Base-by-base conservation (phyloP, 37 sponge, comb jelly and placozoan genomes). In the Lycopodina hypogea region DNA sequence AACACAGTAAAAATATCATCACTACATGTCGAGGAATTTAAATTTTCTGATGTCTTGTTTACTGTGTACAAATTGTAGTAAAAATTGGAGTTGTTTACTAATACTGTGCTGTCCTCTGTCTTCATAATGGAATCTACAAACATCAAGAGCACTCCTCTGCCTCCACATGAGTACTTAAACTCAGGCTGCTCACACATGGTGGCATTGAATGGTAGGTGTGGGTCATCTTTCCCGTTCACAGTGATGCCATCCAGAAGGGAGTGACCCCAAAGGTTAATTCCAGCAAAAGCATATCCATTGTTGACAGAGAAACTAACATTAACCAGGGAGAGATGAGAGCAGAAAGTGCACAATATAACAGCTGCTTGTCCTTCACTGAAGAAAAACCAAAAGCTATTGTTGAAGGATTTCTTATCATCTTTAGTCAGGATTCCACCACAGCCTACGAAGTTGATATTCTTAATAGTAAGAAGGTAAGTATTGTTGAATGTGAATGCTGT, bases 401-500 rank as follows among this genome's bases (percentile, higher is more conserved):
- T 52, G 14, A 19, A 33, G 50, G 6, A 14, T 3, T 55, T 2
- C 3, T 53, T 14, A 15, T 41, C 53, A 7, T 39, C 41, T n/a
- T 22, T 34, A 11, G 56, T 21, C 56, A 69, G 18, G 22, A 56
- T 52, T 42, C 50, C 69, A 42, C 79, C 79, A 53, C 79, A 79
- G n/a, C 56, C 79, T 15, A 41, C 19, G 50, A 79, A 56, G 28
- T 35, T 42, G 35, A 79, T 33, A 36, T 79, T 68, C 39, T 30
- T 28, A 22, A 79, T 52, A 28, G 79, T 68, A 14, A 79, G 39
- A 55, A 22, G 40, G 23, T 36, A 22, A 1, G 53, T 56, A 53
- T 79, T 79, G 56, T 48, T 53, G 34, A 79, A 79, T 1, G 57
- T 68, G 67, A 79, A 79, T 4, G 33, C 55, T 9, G 74, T 55